Base-by-base conservation (phyloP, 2,888 invertebrate genomes). In the Sinodicranocentrus sp. region DNA sequence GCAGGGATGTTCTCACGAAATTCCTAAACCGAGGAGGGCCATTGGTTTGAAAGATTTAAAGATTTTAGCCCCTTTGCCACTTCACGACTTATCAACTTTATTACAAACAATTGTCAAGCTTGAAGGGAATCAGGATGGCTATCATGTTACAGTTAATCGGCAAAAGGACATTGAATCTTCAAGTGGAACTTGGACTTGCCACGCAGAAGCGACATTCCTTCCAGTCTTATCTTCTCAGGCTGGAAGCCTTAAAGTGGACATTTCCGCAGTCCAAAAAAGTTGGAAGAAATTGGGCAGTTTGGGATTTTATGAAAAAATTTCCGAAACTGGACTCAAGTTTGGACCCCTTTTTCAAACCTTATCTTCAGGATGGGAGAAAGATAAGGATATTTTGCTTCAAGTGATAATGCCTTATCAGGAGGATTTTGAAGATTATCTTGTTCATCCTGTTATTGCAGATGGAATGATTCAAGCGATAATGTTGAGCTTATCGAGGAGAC, bases 361-460 rank as follows among this genome's bases (percentile, higher is more conserved):
- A 3, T 43, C 68, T 8, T n/a, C 21, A 2, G 26, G 43, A 1
- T 79, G 79, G 79, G 61, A 19, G 19, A 61, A 15, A n/a, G 17
- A 57, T 13, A 25, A 21, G n/a, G 65, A 5, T 0, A 2, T 75
- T 17, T 1, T 65, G 1, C 8, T 48, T 3, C 48, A 63, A 23
- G 65, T 83, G 10, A 72, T 67, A 28, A 10, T 28, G 5, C 71
- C 57, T 1, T 19, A 52, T 2, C 44, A 48, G 5, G 57, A 44
- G 1, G n/a, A 26, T 10, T 21, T 10, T 2, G 17, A 48, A 10
- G 15, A 26, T 10, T 76, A 84, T 54, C 8, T 85, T 0, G 26
- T 79, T 21, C 85, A 85, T 63, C 85, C 85, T 0, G 75, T 85
- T 1, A 52, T 85, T 6, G 23, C 48, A 3, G 85, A 77, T n/a